Percentiles rank a stretch among this genome's conserved stretches.
These are phyloP conservation scores for Pseudotriccus pelzelni DNA, from an alignment of 2,797 vertebrate species.

Conservation along the genomic window DNA sequence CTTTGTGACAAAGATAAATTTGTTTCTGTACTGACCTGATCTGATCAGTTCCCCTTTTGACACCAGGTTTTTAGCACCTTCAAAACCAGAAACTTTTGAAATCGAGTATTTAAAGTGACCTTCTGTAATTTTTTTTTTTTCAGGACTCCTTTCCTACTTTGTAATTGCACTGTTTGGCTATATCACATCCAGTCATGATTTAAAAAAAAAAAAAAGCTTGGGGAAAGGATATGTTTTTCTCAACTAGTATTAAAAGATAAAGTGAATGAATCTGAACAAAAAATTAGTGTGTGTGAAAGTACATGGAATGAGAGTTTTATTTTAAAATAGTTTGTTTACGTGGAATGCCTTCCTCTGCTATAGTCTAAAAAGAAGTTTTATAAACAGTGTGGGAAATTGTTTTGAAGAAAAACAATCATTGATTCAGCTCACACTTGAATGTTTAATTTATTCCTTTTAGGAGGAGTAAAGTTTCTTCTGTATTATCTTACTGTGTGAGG, in stretches of 20 bases:
- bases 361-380: background rate
- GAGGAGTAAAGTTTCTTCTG: background rate
- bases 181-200: background rate
- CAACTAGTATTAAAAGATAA: background rate
- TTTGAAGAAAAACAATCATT: background rate
- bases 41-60: background rate
- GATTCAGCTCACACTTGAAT: background rate
- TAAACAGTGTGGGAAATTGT: background rate
- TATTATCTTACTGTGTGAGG: background rate
- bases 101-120: background rate
- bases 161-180: background rate
- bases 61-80: background rate
- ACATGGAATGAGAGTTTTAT: background rate
- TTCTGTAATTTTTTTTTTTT: background rate
- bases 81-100: background rate
- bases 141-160: background rate
- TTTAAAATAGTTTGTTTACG: background rate
- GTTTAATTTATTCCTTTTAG: background rate
- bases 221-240: background rate
- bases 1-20: background rate
- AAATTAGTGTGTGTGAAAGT: background rate
- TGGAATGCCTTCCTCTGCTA: background rate
- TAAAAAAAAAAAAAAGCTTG: background rate
- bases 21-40: background rate
- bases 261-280: background rate